These are phyloP conservation scores for Tenthredo amoena DNA, from an alignment of 2,888 invertebrate species.

Conservation along the genomic window DNA sequence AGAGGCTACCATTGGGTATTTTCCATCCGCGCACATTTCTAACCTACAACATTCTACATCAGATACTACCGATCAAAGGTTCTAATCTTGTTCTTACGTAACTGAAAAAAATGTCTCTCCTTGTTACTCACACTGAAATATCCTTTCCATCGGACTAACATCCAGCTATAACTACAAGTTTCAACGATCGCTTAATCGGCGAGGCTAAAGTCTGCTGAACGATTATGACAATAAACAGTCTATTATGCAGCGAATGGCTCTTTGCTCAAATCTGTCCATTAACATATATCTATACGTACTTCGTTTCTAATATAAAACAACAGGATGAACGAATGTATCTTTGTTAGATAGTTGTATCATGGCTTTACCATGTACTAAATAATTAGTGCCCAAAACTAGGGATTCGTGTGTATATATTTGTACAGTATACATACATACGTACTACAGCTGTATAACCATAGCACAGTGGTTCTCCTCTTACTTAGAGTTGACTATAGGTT, in stretches of 20 bases:
- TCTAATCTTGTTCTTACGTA: background rate
- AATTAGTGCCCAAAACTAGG: conserved; percentile 1
- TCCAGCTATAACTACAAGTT: background rate
- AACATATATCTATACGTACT: background rate
- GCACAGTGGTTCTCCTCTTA: background rate
- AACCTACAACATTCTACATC: background rate
- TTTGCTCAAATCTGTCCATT: background rate
- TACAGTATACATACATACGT: background rate
- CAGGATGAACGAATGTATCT: background rate
- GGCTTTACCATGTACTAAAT: background rate
- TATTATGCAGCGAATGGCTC: background rate
- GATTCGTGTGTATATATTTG: background rate
- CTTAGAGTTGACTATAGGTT: background rate
- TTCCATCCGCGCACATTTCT: background rate
- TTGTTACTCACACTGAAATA: background rate
- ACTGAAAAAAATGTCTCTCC: background rate
- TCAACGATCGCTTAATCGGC: background rate
- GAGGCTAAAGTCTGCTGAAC: background rate
- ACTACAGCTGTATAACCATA: background rate
- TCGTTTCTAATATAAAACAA: background rate
- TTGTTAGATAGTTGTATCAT: background rate
- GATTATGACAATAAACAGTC: background rate
- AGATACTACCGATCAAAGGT: background rate
- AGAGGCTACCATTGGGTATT: background rate
- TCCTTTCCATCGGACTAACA: background rate